These are phyloP conservation scores for Molossus molossus DNA, from an alignment of 2,797 vertebrate genomes.

Conservation along the genomic window DNA sequence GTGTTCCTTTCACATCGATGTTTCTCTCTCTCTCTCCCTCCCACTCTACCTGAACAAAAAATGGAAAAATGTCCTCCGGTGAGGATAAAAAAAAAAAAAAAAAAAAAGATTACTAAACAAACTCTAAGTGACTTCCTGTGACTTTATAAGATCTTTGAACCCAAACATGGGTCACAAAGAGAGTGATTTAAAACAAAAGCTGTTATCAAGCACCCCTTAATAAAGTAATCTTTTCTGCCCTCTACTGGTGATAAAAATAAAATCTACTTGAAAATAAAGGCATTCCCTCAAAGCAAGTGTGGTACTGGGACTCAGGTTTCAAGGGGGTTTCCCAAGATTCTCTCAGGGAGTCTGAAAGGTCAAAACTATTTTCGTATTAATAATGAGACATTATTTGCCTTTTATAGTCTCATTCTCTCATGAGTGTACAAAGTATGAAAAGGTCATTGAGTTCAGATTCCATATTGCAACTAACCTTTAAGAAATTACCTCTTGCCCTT, in stretches of 20 bases:
- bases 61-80: no score
- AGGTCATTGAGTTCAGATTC: background rate
- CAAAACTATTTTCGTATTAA: conserved; percentile 49
- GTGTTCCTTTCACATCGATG: no score
- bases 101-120: conserved; percentile 45
- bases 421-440: background rate
- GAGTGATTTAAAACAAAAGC: conserved; percentile 69
- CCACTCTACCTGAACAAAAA: no score
- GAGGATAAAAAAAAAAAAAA: no score
- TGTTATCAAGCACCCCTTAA: background rate
- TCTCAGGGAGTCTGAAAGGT: background rate
- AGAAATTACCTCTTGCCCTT: background rate
- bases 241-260: conserved; percentile 77
- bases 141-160: background rate
- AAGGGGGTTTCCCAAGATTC: background rate
- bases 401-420: conserved; percentile 26
- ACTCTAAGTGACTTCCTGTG: conserved; percentile 6
- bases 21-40: no score
- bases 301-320: background rate
- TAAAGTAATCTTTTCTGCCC: conserved; percentile 72
- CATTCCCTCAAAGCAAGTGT: background rate
- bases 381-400: background rate
- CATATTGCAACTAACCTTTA: background rate
- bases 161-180: conserved; percentile 52
- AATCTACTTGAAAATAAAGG: conserved; percentile 27